Evolutionary conservation across 1,140 invertebrate species (phyloP).

Genomic region (Choristoneura fumiferana): DNA sequence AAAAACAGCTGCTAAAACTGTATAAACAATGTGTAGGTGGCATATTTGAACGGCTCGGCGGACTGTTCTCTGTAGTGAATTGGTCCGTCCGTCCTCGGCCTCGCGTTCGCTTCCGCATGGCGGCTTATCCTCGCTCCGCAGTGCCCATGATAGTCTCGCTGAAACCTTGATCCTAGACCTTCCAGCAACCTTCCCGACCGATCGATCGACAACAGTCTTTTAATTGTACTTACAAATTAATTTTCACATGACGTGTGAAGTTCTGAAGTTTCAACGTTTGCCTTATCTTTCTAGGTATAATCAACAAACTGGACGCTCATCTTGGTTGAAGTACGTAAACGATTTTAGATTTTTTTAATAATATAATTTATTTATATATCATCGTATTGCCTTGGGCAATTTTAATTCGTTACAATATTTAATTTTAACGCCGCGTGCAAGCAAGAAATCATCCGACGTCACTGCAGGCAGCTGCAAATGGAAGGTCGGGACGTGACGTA

Average conservation of each 20-base stretch:
- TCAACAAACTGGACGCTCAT: constrained; percentile 68
- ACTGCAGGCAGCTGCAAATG: constrained; percentile 40
- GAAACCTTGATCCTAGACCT: constrained; percentile 61
- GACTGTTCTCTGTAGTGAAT: constrained; percentile 55
- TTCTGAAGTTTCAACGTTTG: constrained; percentile 47
- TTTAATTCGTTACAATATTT: constrained; percentile 28
- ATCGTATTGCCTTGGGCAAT: constrained; percentile 13
- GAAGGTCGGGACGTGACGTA: constrained; percentile 70
- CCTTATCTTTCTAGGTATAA: constrained; percentile 76
- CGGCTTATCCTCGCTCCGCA: constrained; percentile 67
- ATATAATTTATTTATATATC: no score
- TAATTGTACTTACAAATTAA: constrained; percentile 23
- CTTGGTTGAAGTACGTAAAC: constrained; percentile 73
- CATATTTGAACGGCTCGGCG: constrained; percentile 40
- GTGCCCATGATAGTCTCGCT: constrained; percentile 59
- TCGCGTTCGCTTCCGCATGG: constrained; percentile 68
- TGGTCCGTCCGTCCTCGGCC: constrained; percentile 66
- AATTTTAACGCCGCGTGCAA: constrained; percentile 47
- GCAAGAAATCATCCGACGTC: constrained; percentile 61
- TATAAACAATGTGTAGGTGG: constrained; percentile 22
- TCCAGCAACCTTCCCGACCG: constrained; percentile 39
- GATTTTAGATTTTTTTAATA: constrained; percentile 36
- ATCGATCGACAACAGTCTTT: constrained; percentile 23
- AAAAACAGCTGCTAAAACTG: not conserved
- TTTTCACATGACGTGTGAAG: constrained; percentile 39